phyloP scores from a whole-genome alignment of 64 coral and sea anemone species.

The Astreopora myriophthalma region DNA sequence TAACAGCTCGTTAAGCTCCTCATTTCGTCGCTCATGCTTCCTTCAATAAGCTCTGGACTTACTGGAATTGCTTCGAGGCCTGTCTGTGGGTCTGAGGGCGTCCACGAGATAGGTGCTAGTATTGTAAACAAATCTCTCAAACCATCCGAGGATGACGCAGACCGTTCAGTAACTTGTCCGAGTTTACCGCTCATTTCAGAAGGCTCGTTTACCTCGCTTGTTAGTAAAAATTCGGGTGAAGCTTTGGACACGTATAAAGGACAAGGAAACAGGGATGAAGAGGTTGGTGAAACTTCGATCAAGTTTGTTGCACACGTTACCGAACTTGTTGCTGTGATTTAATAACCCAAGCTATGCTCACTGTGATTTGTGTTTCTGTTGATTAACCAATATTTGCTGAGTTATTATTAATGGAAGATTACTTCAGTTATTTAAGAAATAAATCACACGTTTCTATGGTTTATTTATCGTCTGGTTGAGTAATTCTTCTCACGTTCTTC shows the following conservation, averaged over 20 bases:
- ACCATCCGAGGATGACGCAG: background rate
- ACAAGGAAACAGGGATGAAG: background rate
- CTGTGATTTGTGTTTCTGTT: too few species aligned
- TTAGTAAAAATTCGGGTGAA: constrained; percentile 43
- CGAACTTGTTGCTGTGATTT: too few species aligned
- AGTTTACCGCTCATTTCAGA: constrained; percentile 73
- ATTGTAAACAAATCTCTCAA: constrained; percentile 13
- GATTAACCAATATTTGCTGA: too few species aligned
- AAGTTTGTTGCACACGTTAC: too few species aligned
- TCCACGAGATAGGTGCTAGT: constrained; percentile 31
- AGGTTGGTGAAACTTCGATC: background rate
- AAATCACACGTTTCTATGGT: too few species aligned
- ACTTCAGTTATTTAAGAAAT: too few species aligned
- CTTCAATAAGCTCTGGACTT: constrained; percentile 7
- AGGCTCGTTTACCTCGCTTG: constrained; percentile 69
- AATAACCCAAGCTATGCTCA: too few species aligned
- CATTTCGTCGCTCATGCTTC: background rate
- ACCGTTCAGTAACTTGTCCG: background rate
- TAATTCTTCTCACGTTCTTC: too few species aligned
- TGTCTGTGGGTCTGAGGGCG: background rate
- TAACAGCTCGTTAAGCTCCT: too few species aligned
- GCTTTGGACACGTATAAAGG: background rate
- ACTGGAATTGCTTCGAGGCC: background rate
- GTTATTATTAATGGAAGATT: too few species aligned
- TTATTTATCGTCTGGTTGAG: too few species aligned